phyloP scores from a whole-genome alignment of 2,797 vertebrate genomes.

The Dipus sagitta region DNA sequence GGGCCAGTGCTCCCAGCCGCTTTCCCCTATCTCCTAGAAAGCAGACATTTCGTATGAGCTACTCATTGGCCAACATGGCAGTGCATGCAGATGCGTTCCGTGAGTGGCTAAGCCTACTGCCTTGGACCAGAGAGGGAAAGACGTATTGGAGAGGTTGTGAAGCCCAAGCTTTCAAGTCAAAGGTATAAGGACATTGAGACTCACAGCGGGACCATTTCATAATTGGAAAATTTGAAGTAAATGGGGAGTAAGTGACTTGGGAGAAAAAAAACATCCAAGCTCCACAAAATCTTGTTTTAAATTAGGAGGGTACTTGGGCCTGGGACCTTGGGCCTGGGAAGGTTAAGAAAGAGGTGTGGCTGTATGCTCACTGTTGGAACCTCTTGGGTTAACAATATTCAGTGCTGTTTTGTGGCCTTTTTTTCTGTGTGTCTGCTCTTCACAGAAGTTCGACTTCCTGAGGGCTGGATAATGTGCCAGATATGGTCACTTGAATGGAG shows the following conservation, averaged over 20 bases:
- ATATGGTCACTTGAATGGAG: not conserved
- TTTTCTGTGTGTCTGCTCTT: not conserved
- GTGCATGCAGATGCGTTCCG: not conserved
- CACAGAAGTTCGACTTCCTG: not conserved
- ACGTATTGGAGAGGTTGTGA: not conserved
- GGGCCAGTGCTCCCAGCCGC: not conserved
- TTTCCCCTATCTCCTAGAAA: not conserved
- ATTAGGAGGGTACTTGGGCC: not conserved
- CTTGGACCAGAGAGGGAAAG: not conserved
- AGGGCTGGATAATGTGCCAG: not conserved
- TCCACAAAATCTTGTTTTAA: not conserved
- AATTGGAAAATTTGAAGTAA: slow-evolving; percentile 18
- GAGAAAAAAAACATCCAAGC: not conserved
- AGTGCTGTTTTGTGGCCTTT: not conserved
- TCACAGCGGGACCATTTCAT: not conserved
- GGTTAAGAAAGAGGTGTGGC: not conserved
- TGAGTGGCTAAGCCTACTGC: not conserved
- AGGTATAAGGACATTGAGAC: not conserved
- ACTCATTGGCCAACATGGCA: not conserved
- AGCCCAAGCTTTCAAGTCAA: not conserved
- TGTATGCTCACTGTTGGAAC: rapidly evolving
- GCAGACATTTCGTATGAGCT: not conserved
- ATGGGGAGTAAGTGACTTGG: slow-evolving; percentile 18
- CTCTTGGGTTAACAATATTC: no score
- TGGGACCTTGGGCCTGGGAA: not conserved